Evolutionary conservation across 1,140 invertebrate species (phyloP).

Genomic region (Bombus haemorrhoidalis): DNA sequence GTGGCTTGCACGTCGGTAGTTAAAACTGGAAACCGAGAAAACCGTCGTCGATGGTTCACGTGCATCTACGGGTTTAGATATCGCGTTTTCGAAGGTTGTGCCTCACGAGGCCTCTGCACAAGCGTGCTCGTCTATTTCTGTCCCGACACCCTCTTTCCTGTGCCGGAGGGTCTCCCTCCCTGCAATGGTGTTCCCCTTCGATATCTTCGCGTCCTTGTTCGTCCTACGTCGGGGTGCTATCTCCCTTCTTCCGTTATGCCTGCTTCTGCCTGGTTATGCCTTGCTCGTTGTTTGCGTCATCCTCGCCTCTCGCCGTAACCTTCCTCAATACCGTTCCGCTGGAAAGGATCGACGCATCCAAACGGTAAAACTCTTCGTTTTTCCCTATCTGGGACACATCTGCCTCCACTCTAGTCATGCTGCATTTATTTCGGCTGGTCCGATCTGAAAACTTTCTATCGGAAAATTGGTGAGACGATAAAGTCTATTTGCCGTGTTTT

Average conservation of each 20-base stretch:
- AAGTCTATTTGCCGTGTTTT: too few species aligned
- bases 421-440: background rate
- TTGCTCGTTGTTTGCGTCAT: constrained; percentile 63
- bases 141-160: constrained; percentile 74
- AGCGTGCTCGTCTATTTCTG: constrained; percentile 68
- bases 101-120: constrained; percentile 64
- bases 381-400: background rate
- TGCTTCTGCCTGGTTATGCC: constrained; percentile 59
- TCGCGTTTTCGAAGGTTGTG: constrained; percentile 65
- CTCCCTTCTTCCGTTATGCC: constrained; percentile 65
- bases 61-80: constrained; percentile 50
- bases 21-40: constrained; percentile 52
- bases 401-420: background rate
- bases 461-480: too few species aligned
- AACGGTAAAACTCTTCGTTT: background rate
- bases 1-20: constrained; percentile 18
- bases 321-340: constrained; percentile 48
- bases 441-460: background rate
- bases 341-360: constrained; percentile 28
- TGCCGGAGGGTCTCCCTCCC: constrained; percentile 44
- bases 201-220: constrained; percentile 48
- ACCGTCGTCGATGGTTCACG: constrained; percentile 41
- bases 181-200: constrained; percentile 33
- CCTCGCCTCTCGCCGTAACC: constrained; percentile 42
- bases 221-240: constrained; percentile 53